Conservation (phyloP, 2,888 invertebrate genomes). For the Scotopteryx bipunctaria region DNA sequence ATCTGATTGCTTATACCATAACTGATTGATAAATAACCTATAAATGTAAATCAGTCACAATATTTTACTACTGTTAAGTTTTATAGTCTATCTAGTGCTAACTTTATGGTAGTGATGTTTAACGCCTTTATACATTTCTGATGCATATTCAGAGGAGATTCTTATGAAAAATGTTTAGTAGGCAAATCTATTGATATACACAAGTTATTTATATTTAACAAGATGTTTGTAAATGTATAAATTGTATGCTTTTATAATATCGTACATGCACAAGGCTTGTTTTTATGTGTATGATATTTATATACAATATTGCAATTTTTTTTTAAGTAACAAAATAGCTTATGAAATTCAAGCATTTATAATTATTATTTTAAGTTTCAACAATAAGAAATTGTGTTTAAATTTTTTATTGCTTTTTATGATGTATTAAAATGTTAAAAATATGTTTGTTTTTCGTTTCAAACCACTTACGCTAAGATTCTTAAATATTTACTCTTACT, state of each 20-base stretch:
- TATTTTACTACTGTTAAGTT: constrained; percentile 20
- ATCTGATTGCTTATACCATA: constrained; percentile 40
- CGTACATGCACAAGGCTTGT: constrained; percentile 9
- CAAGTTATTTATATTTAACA: constrained; percentile 26
- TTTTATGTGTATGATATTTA: background rate
- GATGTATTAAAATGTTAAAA: constrained; percentile 30
- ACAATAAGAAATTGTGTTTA: constrained; percentile 17
- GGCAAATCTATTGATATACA: constrained; percentile 19
- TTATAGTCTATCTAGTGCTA: constrained; percentile 13
- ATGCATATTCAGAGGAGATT: constrained; percentile 15
- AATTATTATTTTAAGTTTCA: constrained; percentile 17
- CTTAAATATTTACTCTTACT: constrained; percentile 38
- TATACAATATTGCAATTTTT: constrained; percentile 13
- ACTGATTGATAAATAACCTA: constrained; percentile 35
- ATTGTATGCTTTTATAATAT: constrained; percentile 19
- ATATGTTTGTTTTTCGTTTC: constrained; percentile 15
- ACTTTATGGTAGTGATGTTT: constrained; percentile 24
- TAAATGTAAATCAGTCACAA: constrained; percentile 9
- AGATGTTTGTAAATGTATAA: constrained; percentile 20
- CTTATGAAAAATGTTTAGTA: constrained; percentile 26
- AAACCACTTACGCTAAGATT: constrained; percentile 13
- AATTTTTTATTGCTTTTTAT: constrained; percentile 33
- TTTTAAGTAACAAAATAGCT: constrained; percentile 22
- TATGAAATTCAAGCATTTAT: constrained; percentile 37
- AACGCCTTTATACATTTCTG: constrained; percentile 28